phyloP scores from a whole-genome alignment of 2,888 invertebrate species.

The Caenorhabditis angaria region DNA sequence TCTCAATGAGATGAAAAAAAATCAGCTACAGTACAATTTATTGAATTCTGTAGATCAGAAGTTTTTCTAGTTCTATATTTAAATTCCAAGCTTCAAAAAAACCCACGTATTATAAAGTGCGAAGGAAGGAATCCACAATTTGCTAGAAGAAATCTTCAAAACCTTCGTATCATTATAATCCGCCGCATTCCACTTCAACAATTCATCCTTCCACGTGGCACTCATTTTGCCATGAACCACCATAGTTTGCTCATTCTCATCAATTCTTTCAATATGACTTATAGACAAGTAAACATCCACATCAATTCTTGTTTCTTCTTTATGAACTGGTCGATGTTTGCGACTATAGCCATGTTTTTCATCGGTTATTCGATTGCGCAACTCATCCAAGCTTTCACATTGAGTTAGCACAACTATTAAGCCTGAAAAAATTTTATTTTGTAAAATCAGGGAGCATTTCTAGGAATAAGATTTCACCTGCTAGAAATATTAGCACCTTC shows the following conservation, averaged over 20 bases:
- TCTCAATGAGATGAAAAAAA: no score
- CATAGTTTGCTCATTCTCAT: constrained; percentile 70
- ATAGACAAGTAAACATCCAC: constrained; percentile 5
- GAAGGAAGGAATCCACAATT: constrained; percentile 70
- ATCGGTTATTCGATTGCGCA: neutral
- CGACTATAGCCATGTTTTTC: neutral
- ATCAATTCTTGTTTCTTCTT: neutral
- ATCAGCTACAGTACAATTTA: neutral
- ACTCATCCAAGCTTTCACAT: neutral
- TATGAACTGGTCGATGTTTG: constrained; percentile 3
- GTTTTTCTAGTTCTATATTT: no score
- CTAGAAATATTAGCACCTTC: no score
- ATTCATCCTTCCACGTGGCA: constrained; percentile 69
- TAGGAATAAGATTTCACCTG: no score
- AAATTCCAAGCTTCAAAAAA: no score
- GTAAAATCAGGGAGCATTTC: no score
- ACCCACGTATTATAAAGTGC: constrained; percentile 66
- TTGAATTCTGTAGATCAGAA: no score
- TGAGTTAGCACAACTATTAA: no score
- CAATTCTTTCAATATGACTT: constrained; percentile 69
- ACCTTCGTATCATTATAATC: constrained; percentile 54
- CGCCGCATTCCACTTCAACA: constrained; percentile 61
- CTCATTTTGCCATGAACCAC: constrained; percentile 66
- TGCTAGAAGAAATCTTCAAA: constrained; percentile 58
- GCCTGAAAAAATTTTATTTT: no score